These are phyloP conservation scores for Tyrophagus putrescentiae DNA, from an alignment of 1,140 invertebrate genomes.

Conservation along the genomic window DNA sequence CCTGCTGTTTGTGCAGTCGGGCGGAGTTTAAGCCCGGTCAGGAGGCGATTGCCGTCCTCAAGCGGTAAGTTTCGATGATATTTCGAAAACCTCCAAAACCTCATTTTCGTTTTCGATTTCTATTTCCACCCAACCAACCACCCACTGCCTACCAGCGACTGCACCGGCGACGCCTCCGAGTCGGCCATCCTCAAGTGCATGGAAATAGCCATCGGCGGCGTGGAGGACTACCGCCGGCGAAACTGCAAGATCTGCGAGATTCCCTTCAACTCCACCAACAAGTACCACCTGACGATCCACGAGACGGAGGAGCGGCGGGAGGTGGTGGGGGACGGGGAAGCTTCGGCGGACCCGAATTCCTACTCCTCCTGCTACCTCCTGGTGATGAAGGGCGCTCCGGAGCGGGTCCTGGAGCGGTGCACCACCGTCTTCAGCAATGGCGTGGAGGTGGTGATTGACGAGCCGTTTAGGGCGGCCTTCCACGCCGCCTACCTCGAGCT, in stretches of 20 bases:
- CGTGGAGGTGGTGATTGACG: conserved; percentile 69
- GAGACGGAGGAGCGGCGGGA: conserved; percentile 25
- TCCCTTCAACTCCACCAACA: conserved; percentile 42
- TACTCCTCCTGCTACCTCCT: conserved; percentile 16
- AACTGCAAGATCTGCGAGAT: conserved; percentile 34
- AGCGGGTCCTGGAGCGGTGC: conserved; percentile 90
- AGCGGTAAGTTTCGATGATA: conserved; percentile 21
- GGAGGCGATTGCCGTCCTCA: conserved; percentile 20
- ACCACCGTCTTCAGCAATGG: conserved; percentile 89
- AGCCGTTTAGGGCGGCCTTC: conserved; percentile 59
- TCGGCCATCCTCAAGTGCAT: conserved; percentile 34
- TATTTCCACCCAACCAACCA: not conserved
- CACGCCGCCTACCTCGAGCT: conserved; percentile 96
- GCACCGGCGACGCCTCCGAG: conserved; percentile 33
- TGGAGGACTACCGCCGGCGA: conserved; percentile 25
- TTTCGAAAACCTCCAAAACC: too few species aligned
- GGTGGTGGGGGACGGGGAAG: too few species aligned
- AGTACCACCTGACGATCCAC: conserved; percentile 38
- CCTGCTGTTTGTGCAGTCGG: conserved; percentile 85
- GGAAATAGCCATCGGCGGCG: conserved; percentile 31
- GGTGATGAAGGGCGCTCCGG: conserved; percentile 58
- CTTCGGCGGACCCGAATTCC: too few species aligned
- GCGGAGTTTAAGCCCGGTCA: conserved; percentile 91
- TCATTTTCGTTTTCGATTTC: too few species aligned
- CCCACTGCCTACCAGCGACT: conserved; percentile 26